Evolutionary conservation across 2,888 invertebrate species (phyloP).

Genomic region (Pachymerium ferrugineum): DNA sequence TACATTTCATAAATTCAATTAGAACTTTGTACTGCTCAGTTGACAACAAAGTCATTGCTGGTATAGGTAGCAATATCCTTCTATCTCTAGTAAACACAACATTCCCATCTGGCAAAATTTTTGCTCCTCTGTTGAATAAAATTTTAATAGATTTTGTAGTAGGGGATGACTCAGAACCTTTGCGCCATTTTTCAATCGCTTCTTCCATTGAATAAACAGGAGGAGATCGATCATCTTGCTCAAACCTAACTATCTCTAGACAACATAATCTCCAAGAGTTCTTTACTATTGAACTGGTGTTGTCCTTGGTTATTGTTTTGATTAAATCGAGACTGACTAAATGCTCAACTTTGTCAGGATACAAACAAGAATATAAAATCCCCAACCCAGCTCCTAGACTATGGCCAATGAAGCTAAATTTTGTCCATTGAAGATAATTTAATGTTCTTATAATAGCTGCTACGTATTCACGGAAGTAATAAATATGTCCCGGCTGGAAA

Average conservation of each 20-base stretch:
- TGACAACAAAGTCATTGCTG: slow-evolving; percentile 34
- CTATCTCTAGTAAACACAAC: slow-evolving; percentile 39
- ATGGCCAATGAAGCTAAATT: slow-evolving; percentile 54
- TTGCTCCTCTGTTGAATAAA: slow-evolving; percentile 38
- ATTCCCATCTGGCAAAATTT: slow-evolving; percentile 34
- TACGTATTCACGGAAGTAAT: slow-evolving; percentile 76
- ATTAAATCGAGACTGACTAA: slow-evolving; percentile 40
- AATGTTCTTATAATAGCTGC: slow-evolving; percentile 65
- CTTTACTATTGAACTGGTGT: neutral
- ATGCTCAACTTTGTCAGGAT: slow-evolving; percentile 36
- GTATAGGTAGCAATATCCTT: slow-evolving; percentile 35
- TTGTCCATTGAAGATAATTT: slow-evolving; percentile 67
- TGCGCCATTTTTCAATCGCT: slow-evolving; percentile 66
- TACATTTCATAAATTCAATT: slow-evolving; percentile 35
- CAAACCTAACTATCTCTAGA: neutral
- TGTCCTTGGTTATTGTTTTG: neutral
- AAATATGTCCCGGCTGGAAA: slow-evolving; percentile 55
- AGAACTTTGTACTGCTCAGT: slow-evolving; percentile 35
- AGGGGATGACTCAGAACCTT: slow-evolving; percentile 50
- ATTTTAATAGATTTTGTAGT: slow-evolving; percentile 37
- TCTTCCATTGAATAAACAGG: slow-evolving; percentile 50
- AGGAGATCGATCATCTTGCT: neutral
- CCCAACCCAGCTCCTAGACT: slow-evolving; percentile 34
- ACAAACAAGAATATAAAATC: neutral
- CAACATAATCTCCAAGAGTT: neutral